These are phyloP conservation scores for Gymnoscelis rufifasciata DNA, from an alignment of 2,888 invertebrate genomes.

Conservation along the genomic window DNA sequence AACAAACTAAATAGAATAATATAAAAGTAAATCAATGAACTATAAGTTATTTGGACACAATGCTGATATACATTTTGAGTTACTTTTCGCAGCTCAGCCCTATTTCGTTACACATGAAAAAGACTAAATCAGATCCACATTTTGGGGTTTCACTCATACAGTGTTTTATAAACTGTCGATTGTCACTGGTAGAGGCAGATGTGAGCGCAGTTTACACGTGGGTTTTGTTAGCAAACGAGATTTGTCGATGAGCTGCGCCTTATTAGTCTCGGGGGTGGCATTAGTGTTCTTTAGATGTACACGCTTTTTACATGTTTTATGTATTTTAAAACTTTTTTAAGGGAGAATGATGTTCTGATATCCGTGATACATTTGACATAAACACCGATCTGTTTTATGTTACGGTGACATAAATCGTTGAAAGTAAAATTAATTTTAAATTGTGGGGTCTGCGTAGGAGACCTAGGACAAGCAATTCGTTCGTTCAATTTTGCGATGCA, in stretches of 20 bases:
- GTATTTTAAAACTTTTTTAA: conserved; percentile 19
- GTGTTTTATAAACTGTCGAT: conserved; percentile 52
- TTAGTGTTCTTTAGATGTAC: conserved; percentile 54
- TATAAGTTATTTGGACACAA: not conserved
- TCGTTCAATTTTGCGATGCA: no score
- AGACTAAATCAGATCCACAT: conserved; percentile 47
- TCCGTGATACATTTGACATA: no score
- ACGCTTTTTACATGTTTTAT: conserved; percentile 38
- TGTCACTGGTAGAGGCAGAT: conserved; percentile 64
- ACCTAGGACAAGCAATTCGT: no score
- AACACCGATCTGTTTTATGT: no score
- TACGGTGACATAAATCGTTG: no score
- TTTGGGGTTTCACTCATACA: conserved; percentile 44
- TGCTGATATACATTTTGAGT: not conserved
- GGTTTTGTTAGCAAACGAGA: conserved; percentile 74
- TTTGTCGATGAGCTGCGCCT: conserved; percentile 71
- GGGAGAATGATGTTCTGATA: no score
- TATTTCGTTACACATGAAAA: conserved; percentile 44
- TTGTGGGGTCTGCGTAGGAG: no score
- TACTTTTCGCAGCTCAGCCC: no score
- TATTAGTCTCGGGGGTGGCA: conserved; percentile 55
- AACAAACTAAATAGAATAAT: no score
- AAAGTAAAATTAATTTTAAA: no score
- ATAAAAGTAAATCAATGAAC: not conserved
- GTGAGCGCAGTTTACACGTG: conserved; percentile 59